Evolutionary conservation across 2,888 invertebrate species (phyloP).

Genomic region (Gastrophysa polygoni): DNA sequence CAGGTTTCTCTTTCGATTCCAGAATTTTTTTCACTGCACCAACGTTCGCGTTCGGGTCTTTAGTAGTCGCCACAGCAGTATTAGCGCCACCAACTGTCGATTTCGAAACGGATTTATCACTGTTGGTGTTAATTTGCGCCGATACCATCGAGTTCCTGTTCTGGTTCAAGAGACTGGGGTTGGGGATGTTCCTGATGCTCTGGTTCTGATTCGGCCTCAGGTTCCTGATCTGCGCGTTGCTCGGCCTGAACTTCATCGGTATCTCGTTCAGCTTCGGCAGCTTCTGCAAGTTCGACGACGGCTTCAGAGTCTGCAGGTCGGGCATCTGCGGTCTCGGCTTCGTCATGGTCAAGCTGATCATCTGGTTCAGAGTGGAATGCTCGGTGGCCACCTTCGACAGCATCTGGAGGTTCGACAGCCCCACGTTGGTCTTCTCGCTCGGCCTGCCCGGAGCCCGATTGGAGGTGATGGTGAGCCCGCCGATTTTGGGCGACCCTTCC

Average conservation of each 20-base stretch:
- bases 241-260: constrained; percentile 50
- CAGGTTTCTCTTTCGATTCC: constrained; percentile 43
- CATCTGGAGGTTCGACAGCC: constrained; percentile 62
- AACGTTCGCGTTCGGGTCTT: constrained; percentile 20
- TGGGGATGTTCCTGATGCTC: constrained; percentile 68
- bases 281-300: constrained; percentile 50
- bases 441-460: constrained; percentile 30
- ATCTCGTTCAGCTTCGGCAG: constrained; percentile 60
- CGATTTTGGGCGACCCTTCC: constrained; percentile 45
- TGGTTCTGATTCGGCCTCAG: constrained; percentile 61
- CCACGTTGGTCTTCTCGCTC: constrained; percentile 41
- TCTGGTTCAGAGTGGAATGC: constrained; percentile 45
- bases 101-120: constrained; percentile 14
- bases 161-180: constrained; percentile 65
- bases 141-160: constrained; percentile 47
- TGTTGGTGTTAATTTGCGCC: constrained; percentile 19
- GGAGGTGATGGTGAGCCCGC: constrained; percentile 39
- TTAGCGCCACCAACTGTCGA: constrained; percentile 6
- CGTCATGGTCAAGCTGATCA: constrained; percentile 24
- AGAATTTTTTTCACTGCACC: constrained; percentile 27
- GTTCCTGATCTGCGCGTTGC: constrained; percentile 48
- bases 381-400: constrained; percentile 58
- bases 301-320: constrained; percentile 50
- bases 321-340: constrained; percentile 52
- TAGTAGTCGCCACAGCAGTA: constrained; percentile 13